A percentile compares a stretch with the other conserved stretches of the same genome.
Conservation (phyloP, 1,140 invertebrate species). For the Chionoecetes opilio region DNA sequence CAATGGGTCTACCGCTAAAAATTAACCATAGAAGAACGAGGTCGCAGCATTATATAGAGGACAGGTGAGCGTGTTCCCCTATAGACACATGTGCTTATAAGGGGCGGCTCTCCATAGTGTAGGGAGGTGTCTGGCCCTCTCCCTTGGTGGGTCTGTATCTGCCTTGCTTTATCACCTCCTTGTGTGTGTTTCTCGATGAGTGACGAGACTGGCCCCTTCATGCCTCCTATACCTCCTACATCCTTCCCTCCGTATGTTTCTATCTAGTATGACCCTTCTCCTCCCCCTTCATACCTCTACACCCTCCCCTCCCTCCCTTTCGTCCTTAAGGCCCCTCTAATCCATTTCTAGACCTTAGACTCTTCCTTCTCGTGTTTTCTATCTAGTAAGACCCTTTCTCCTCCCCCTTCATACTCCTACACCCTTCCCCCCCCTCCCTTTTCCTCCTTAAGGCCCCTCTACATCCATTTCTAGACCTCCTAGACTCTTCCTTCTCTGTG, state of each 20-base stretch:
- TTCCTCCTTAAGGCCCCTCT: background rate
- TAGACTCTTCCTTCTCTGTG: no score
- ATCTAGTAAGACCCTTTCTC: background rate
- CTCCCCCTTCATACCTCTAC: background rate
- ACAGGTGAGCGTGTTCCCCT: background rate
- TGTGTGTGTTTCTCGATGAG: constrained; percentile 14
- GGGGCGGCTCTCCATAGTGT: background rate
- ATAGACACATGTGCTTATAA: background rate
- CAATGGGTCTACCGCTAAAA: background rate
- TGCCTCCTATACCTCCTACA: no score
- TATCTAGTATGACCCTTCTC: background rate
- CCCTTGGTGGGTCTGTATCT: background rate
- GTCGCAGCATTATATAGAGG: background rate
- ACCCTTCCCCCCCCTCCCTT: background rate
- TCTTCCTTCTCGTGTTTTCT: no score
- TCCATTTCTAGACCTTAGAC: no score
- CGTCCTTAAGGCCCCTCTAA: no score
- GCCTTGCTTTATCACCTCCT: background rate
- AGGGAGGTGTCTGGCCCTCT: background rate
- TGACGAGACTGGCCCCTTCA: background rate
- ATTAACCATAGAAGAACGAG: background rate
- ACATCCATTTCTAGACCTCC: no score
- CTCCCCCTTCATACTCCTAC: background rate
- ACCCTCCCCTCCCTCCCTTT: no score
- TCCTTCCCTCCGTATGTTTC: background rate